Evolutionary conservation across 2,797 vertebrate species (phyloP), one percentile per base, ranked within the genome.

Genomic region (Tangara arthus): DNA sequence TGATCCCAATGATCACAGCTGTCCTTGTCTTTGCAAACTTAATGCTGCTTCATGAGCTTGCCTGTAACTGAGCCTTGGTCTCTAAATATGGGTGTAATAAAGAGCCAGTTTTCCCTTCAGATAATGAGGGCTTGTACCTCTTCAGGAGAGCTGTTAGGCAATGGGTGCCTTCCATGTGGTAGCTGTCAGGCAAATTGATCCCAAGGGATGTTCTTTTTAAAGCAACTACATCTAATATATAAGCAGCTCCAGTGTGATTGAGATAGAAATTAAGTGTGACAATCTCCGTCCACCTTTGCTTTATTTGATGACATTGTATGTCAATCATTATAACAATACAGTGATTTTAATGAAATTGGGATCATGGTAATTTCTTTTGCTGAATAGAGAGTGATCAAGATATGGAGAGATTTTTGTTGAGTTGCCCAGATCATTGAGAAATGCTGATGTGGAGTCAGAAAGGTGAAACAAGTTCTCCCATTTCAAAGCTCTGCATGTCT

Each of bases 271-370:
- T 49, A 80, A 20, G 8, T 86, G 46, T 39, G 59, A 86, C 39
- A 66, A 39, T 77, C 59, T 93, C 47, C 0, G 52, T 93, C 92
- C 79, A 90, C 85, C 70, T 96, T 94, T 94, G 76, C 66, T 88
- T 95, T 88, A 63, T 94, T 93, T 95, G 41, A 42, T 95, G 85
- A 72, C 59, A 49, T 22, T 83, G 7, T 55, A 41, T 72, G 63
- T 79, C 90, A 90, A 13, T 91, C 63, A 41, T 68, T 91, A 12
- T 41, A 88, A 61, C 22, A 75, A 86, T 91, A 37, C 69, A 71
- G 44, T 46, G 69, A 79, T 89, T 80, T 34, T 75, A 78, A 55
- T 49, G 52, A 84, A 57, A 65, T 63, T 66, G 3, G n/a, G 24
- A 86, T 42, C 5, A 6, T 79, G 55, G 30, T 77, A 66, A 73